A percentile compares a stretch with the other conserved stretches of the same genome.
phyloP scores from a whole-genome alignment of 2,797 vertebrate genomes.

The Acanthiza pusilla region DNA sequence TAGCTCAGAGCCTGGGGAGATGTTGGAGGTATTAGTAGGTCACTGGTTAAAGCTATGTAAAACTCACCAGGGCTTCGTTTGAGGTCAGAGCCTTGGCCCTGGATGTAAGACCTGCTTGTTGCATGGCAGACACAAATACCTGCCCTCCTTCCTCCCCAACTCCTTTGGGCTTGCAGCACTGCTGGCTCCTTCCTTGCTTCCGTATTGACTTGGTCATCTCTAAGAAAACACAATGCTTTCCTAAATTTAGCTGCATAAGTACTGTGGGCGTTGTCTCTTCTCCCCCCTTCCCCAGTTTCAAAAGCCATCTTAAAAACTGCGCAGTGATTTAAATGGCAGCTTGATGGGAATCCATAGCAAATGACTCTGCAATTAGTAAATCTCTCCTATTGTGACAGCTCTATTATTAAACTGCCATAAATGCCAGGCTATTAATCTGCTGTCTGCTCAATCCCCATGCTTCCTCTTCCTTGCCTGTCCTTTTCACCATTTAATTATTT shows the following conservation, averaged over 20 bases:
- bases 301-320: conserved; percentile 46
- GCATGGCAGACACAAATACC: not conserved
- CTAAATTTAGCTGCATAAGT: conserved; percentile 39
- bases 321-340: conserved; percentile 60
- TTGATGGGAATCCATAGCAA: conserved; percentile 66
- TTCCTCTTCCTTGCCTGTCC: conserved; percentile 14
- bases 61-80: not conserved
- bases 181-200: not conserved
- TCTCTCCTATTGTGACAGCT: conserved; percentile 73
- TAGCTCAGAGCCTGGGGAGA: not conserved
- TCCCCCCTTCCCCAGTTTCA: not conserved
- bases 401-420: conserved; percentile 74
- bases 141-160: not conserved
- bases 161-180: accelerated
- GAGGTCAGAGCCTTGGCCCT: not conserved
- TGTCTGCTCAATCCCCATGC: conserved; percentile 53
- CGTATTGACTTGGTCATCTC: not conserved
- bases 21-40: not conserved
- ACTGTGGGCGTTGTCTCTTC: not conserved
- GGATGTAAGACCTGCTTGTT: not conserved
- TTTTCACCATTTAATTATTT: not conserved
- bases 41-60: not conserved
- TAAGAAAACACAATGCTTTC: not conserved
- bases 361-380: conserved; percentile 71
- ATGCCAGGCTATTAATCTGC: conserved; percentile 68